Percentiles rank a stretch among this genome's conserved stretches.
Conservation (phyloP, 2,888 invertebrate species). For the Cryptops parisi region DNA sequence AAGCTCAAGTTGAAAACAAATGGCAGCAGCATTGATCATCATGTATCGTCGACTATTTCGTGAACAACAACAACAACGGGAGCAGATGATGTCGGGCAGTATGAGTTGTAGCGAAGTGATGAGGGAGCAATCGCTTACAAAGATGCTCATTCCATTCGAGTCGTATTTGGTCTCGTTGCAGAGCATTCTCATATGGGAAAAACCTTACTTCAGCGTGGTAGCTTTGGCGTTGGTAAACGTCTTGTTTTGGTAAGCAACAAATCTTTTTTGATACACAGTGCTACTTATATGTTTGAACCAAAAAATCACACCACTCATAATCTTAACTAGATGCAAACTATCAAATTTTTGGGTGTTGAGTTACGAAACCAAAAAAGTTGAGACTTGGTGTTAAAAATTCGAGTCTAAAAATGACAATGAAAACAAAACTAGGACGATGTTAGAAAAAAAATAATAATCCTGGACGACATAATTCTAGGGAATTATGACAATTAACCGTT, state of each 20-base stretch:
- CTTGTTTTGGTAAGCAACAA: slow-evolving; percentile 29
- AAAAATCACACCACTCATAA: no score
- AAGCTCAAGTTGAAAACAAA: slow-evolving; percentile 12
- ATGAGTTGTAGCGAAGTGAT: slow-evolving; percentile 10
- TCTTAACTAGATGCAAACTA: no score
- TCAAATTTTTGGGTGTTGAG: no score
- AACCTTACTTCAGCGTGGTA: slow-evolving; percentile 27
- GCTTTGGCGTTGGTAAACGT: slow-evolving; percentile 28
- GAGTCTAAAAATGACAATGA: no score
- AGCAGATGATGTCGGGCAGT: background rate
- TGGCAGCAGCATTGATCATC: slow-evolving; percentile 10
- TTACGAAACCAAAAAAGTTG: no score
- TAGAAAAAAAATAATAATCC: no score
- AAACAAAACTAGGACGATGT: no score
- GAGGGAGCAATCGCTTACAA: slow-evolving; percentile 11
- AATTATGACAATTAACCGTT: no score
- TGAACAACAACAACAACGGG: background rate
- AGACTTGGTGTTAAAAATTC: no score
- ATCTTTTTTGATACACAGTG: background rate
- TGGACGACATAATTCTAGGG: no score
- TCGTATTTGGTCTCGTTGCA: slow-evolving; percentile 29
- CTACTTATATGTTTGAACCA: background rate
- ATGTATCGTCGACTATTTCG: slow-evolving; percentile 13
- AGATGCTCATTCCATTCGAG: slow-evolving; percentile 23
- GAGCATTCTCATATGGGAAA: slow-evolving; percentile 33